phyloP scores from a whole-genome alignment of 92 coral and sea anemone genomes.

The Umimayanthus kanabou region DNA sequence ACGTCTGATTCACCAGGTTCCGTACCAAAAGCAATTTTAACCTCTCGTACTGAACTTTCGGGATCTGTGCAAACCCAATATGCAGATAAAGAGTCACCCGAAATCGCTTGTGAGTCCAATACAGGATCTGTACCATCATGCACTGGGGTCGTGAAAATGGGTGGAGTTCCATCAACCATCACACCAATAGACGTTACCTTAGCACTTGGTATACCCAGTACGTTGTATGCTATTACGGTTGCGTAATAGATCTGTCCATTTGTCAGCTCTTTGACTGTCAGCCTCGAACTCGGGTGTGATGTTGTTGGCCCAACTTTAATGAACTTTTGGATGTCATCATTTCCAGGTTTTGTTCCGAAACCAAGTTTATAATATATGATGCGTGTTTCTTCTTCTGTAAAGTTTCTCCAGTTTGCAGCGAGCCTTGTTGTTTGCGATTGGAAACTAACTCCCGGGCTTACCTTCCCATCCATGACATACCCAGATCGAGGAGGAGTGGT shows the following conservation, averaged over 20 bases:
- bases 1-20: slow-evolving; percentile 86
- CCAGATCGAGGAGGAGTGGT: slow-evolving; percentile 81
- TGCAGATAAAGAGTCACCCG: slow-evolving; percentile 49
- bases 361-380: slow-evolving; percentile 80
- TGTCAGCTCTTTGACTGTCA: slow-evolving; percentile 67
- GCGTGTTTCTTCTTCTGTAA: slow-evolving; percentile 79
- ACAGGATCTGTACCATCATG: slow-evolving; percentile 67
- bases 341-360: slow-evolving; percentile 78
- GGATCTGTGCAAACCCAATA: slow-evolving; percentile 81
- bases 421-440: slow-evolving; percentile 85
- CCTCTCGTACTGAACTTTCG: slow-evolving; percentile 67
- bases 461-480: slow-evolving; percentile 73
- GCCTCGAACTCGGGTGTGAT: slow-evolving; percentile 76
- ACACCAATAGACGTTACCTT: slow-evolving; percentile 84
- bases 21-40: slow-evolving; percentile 82
- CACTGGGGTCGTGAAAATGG: slow-evolving; percentile 63
- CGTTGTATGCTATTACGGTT: slow-evolving; percentile 78
- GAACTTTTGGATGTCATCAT: slow-evolving; percentile 75
- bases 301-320: slow-evolving; percentile 81
- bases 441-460: slow-evolving; percentile 49
- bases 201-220: slow-evolving; percentile 80
- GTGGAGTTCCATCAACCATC: slow-evolving; percentile 84
- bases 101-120: slow-evolving; percentile 51
- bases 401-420: slow-evolving; percentile 83
- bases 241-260: slow-evolving; percentile 85